These are phyloP conservation scores for Acanthisitta chloris DNA, from an alignment of 2,113 vertebrate species.

Conservation along the genomic window DNA sequence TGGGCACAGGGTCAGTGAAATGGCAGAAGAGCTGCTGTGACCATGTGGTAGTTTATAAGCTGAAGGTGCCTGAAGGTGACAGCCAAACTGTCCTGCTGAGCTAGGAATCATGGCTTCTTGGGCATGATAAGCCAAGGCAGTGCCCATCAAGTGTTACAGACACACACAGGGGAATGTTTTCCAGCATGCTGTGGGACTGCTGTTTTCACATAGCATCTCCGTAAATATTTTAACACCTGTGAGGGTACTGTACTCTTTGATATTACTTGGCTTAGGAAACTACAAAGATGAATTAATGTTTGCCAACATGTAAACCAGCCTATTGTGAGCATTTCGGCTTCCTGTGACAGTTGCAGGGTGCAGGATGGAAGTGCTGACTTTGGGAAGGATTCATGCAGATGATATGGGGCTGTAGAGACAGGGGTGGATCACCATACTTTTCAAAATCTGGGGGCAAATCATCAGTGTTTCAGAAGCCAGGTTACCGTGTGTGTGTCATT, in stretches of 20 bases:
- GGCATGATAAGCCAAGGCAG: too few relatives aligned
- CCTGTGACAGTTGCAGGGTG: background rate
- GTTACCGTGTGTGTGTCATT: accelerated
- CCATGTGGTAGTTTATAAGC: accelerated
- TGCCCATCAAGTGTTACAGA: background rate
- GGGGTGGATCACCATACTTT: accelerated
- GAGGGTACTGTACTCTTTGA: background rate
- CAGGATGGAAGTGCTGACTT: background rate
- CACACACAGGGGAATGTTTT: background rate
- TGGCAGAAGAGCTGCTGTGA: accelerated
- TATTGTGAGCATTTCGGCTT: background rate
- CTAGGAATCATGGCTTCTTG: background rate
- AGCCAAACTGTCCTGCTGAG: background rate
- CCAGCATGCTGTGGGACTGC: background rate
- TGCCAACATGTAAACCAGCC: accelerated
- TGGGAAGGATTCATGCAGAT: accelerated
- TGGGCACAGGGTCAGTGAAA: background rate
- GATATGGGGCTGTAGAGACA: accelerated
- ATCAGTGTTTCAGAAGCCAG: background rate
- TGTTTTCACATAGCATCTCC: background rate
- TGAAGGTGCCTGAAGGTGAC: background rate
- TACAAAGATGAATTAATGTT: background rate
- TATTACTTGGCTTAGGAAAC: background rate
- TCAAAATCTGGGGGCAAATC: background rate
- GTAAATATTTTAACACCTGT: background rate